Evolutionary conservation across 92 coral and sea anemone genomes (phyloP), one percentile per base, ranked within the genome.

Genomic region (Parazoanthus atlanticus): DNA sequence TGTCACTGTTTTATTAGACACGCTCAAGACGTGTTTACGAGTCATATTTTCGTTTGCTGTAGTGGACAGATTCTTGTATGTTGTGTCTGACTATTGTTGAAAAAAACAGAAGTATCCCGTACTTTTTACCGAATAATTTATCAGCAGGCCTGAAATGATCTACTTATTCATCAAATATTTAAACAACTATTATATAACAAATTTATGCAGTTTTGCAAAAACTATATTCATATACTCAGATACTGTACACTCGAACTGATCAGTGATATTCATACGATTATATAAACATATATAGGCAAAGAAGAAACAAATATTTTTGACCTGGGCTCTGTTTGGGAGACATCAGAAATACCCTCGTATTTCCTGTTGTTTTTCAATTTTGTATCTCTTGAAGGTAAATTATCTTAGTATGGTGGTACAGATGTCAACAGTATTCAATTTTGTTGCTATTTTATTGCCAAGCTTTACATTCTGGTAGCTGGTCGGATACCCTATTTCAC

Each of bases 131-230:
- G 52, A 84, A n/a, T 82, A 41, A 26, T 72, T 84, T 67, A 84
- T 71, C 87, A 84, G 87, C 87, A 84, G 87, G 87, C 61, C 87
- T 84, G 87, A 84, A 70, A 41, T 36, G 52, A 75, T 84, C 66
- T 84, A 43, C 87, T 70, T 75, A 25, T 75, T 84, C 74, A 69
- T 84, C 87, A 16, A 36, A 84, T 67, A 46, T 43, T 71, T 74
- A 70, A 30, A 70, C 74, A 16, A 41, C 31, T 84, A 84, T 31
- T 34, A 36, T 83, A 83, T 67, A 67, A 70, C 46, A 46, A 30
- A 79, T 54, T 79, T 33, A 47, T 47, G 36, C n/a, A 54, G 73
- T 56, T 65, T 82, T 66, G 70, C 6, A 82, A 67, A 81, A 61
- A 23, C 43, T 84, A 84, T 84, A 70, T 84, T 84, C 87, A 46